phyloP scores from a whole-genome alignment of 2,888 invertebrate genomes.

The Campoplex capitator region DNA sequence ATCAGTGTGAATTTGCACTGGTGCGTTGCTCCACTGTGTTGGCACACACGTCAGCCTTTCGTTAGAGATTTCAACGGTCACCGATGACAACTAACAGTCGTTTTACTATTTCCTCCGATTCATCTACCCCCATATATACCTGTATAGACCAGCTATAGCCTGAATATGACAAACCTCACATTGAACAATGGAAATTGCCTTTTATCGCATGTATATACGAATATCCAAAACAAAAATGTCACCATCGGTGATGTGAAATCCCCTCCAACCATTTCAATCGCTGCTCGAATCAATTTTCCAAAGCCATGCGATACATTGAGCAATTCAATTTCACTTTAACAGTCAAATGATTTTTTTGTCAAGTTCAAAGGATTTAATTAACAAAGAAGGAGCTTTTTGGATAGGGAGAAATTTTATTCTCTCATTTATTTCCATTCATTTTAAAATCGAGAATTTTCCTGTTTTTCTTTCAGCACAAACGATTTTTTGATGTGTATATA shows the following conservation, averaged over 20 bases:
- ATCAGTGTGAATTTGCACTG: slow-evolving; percentile 11
- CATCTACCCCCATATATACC: neutral
- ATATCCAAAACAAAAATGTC: slow-evolving; percentile 46
- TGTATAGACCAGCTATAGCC: neutral
- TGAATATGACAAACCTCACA: slow-evolving; percentile 40
- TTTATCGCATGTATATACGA: slow-evolving; percentile 6
- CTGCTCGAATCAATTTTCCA: neutral
- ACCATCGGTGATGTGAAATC: slow-evolving; percentile 1
- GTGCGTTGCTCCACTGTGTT: neutral
- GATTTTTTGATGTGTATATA: neutral
- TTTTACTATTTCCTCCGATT: slow-evolving; percentile 6
- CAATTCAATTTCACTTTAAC: neutral
- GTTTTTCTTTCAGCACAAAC: neutral
- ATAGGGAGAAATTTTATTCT: neutral
- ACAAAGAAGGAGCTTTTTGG: neutral
- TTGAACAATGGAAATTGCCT: slow-evolving; percentile 40
- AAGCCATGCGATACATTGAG: neutral
- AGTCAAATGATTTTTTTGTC: neutral
- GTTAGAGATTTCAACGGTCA: slow-evolving; percentile 39
- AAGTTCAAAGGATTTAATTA: neutral
- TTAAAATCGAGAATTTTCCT: too few species aligned
- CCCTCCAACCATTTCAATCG: neutral
- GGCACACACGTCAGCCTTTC: slow-evolving; percentile 27
- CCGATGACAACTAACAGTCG: slow-evolving; percentile 57
- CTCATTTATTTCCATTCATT: neutral